Base-by-base conservation (phyloP, 2,113 vertebrate species). In the Ahaetulla prasina region DNA sequence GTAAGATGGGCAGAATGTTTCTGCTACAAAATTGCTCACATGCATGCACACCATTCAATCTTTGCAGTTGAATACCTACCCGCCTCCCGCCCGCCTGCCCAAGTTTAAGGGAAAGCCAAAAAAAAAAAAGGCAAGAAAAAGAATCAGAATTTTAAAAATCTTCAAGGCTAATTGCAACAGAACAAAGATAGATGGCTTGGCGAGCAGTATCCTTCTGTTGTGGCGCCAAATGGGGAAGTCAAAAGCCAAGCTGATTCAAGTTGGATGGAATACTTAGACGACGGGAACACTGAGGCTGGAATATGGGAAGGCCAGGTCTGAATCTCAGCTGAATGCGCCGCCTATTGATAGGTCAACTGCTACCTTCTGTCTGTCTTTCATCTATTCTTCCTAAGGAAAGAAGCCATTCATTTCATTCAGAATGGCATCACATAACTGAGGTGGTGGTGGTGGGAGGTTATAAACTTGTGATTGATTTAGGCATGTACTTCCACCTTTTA, bases 131-230 rank as follows among this genome's bases (percentile, higher is more conserved):
- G 43, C 16, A 1, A 30, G 39, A 30, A 22, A 27, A 30, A 39
- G 25, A 85, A 45, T 55, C 27, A 91, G 49, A 50, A 87, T 30
- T 11, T 43, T 6, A 39, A 74, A 49, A 88, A 92, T 92, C 68
- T 39, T 54, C 88, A 57, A 52, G 11, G 55, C 45, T 89, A 92
- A 92, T 92, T 89, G 85, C 45, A 25, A 89, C 45, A 85, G 74
- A 92, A 92, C 74, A 89, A 47, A 89, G 92, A 92, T 39, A 49
- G 53, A 85, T 50, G 4, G 14, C n/a, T 89, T 92, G 92, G 92
- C 88, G 25, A 27, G 2, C 35, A n/a, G 27, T 50, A 47, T 25
- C 47, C 45, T 50, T 89, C 18, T 60, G 45, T 86, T 47, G 8
- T 14, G 45, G 39, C 39, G 53, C 74, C 74, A 92, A 54, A 80